phyloP scores from a whole-genome alignment of 2,113 vertebrate genomes.

The Myiozetetes cayanensis region DNA sequence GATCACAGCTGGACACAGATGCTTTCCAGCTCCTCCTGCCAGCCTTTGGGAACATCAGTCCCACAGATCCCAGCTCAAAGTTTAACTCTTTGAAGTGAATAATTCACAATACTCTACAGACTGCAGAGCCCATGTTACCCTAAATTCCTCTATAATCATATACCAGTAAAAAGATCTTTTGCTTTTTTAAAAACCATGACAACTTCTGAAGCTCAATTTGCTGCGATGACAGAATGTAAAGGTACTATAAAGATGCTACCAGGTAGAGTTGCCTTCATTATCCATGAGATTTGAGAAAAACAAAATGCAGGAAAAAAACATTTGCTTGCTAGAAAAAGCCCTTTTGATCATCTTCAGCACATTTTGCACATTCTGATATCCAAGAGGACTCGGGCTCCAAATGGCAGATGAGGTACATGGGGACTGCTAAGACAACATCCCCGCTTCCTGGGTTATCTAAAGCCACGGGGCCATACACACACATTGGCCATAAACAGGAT shows the following conservation, averaged over 20 bases:
- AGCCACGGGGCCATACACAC: not conserved
- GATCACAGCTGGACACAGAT: rapidly evolving
- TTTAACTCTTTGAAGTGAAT: not conserved
- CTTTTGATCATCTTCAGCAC: not conserved
- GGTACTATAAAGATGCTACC: not conserved
- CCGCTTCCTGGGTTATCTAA: rapidly evolving
- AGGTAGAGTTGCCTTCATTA: not conserved
- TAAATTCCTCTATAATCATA: not conserved
- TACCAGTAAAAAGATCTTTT: rapidly evolving
- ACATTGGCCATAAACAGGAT: rapidly evolving
- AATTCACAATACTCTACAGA: rapidly evolving
- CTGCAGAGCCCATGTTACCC: not conserved
- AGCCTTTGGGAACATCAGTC: not conserved
- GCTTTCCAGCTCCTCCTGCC: not conserved
- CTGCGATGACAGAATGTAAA: not conserved
- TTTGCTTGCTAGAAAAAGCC: not conserved
- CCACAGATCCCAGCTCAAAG: rapidly evolving
- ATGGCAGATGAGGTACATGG: rapidly evolving
- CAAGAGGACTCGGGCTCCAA: not conserved
- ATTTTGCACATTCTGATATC: rapidly evolving
- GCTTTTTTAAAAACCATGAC: not conserved
- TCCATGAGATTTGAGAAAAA: not conserved
- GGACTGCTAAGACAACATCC: not conserved
- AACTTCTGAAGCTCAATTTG: not conserved
- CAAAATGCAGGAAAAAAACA: not conserved